Conservation (phyloP, 2,113 vertebrate species). For the Carassius auratus region DNA sequence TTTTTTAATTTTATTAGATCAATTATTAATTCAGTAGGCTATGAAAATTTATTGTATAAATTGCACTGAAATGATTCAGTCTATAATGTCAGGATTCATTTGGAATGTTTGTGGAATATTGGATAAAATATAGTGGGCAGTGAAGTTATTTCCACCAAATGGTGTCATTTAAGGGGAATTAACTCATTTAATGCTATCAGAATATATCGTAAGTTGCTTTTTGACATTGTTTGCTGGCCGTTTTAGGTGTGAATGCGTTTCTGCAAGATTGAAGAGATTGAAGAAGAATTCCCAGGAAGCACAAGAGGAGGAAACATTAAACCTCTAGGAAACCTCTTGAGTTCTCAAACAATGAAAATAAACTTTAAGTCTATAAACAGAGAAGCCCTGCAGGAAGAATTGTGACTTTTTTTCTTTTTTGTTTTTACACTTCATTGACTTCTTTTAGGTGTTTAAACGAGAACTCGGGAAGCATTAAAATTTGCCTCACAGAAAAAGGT, state of each 20-base stretch:
- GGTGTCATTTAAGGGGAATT: not conserved
- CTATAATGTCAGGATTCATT: not conserved
- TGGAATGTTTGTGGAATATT: not conserved
- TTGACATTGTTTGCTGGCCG: not conserved
- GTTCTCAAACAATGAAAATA: not conserved
- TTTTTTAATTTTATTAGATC: not conserved
- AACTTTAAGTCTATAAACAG: not conserved
- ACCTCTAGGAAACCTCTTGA: not conserved
- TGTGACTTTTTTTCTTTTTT: not conserved
- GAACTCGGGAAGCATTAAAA: not conserved
- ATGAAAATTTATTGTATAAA: not conserved
- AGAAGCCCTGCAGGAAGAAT: constrained; percentile 48
- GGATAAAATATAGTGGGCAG: not conserved
- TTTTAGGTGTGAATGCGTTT: constrained; percentile 66
- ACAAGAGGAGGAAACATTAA: constrained; percentile 36
- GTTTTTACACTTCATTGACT: not conserved
- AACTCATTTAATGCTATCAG: not conserved
- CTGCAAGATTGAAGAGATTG: constrained; percentile 64
- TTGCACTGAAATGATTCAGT: not conserved
- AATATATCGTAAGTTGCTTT: not conserved
- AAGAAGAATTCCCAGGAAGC: constrained; percentile 61
- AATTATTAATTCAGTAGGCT: not conserved
- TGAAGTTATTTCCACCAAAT: not conserved
- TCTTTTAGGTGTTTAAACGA: constrained; percentile 55
- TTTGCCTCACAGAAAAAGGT: not conserved